Evolutionary conservation across 2,113 vertebrate genomes (phyloP).

Genomic region (Aplodontia rufa): DNA sequence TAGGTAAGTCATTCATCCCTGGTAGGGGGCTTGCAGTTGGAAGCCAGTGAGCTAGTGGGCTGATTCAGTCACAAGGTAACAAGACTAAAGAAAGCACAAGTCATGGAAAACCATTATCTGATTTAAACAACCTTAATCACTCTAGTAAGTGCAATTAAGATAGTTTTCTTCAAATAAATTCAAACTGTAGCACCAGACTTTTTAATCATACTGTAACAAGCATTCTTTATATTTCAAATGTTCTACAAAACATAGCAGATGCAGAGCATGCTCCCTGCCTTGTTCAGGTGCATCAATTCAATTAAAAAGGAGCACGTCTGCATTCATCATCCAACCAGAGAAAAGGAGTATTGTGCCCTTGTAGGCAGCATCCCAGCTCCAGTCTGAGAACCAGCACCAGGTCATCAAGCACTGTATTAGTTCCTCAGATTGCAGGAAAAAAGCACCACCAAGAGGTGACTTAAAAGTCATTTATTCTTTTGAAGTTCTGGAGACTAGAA

Average conservation of each 20-base stretch:
- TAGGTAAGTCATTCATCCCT: not conserved
- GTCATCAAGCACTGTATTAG: not conserved
- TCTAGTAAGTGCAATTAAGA: conserved; percentile 82
- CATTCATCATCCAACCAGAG: not conserved
- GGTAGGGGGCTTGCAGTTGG: not conserved
- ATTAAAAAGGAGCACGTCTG: conserved; percentile 67
- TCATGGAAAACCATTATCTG: conserved; percentile 70
- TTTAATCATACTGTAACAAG: conserved; percentile 81
- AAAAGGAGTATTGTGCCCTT: not conserved
- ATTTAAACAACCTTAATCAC: conserved; percentile 82
- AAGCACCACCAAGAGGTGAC: not conserved
- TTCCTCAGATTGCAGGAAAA: not conserved
- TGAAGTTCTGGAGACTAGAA: not conserved
- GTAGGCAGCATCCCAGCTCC: conserved; percentile 59
- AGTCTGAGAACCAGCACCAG: conserved; percentile 52
- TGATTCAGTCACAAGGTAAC: not conserved
- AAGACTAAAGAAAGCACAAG: conserved; percentile 40
- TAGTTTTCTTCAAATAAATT: conserved; percentile 84
- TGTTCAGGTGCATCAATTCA: conserved; percentile 70
- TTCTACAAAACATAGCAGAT: conserved; percentile 75
- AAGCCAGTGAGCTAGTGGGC: not conserved
- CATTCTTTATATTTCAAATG: conserved; percentile 80
- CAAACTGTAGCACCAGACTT: conserved; percentile 79
- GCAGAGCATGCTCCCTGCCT: conserved; percentile 50
- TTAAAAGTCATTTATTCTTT: not conserved